phyloP scores from a whole-genome alignment of 2,888 invertebrate genomes.

The Lasioglossum oenotherae region DNA sequence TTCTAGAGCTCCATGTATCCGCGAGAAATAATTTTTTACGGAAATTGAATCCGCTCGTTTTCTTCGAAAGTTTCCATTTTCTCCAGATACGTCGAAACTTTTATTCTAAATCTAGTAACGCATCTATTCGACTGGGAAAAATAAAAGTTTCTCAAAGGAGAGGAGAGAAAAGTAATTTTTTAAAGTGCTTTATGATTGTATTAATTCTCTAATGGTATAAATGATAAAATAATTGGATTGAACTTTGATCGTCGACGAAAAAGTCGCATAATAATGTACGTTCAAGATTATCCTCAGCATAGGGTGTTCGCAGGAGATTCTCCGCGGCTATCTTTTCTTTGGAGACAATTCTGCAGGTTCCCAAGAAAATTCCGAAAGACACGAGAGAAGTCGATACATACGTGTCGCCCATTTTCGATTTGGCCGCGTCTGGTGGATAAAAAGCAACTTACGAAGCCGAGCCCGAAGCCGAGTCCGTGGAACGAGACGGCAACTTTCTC shows the following conservation, averaged over 20 bases:
- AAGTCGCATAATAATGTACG: background rate
- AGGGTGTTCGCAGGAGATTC: background rate
- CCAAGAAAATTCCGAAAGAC: background rate
- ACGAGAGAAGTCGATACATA: background rate
- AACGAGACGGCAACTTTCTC: background rate
- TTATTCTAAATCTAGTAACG: background rate
- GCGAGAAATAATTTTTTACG: background rate
- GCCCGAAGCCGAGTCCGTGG: background rate
- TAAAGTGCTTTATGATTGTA: no score
- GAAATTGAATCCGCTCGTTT: background rate
- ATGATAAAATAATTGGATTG: background rate
- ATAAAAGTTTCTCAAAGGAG: background rate
- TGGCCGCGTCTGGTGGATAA: background rate
- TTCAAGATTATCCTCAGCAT: background rate
- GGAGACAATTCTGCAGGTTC: background rate
- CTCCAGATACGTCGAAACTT: background rate
- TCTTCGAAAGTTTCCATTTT: background rate
- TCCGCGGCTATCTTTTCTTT: background rate
- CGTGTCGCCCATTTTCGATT: conserved; percentile 2
- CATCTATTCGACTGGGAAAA: background rate
- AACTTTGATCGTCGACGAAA: background rate
- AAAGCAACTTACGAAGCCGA: background rate
- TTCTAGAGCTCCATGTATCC: background rate
- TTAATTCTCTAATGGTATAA: no score
- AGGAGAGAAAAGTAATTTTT: no score